Base-by-base conservation (phyloP, 2,888 invertebrate species). In the Agriopis leucophaearia region DNA sequence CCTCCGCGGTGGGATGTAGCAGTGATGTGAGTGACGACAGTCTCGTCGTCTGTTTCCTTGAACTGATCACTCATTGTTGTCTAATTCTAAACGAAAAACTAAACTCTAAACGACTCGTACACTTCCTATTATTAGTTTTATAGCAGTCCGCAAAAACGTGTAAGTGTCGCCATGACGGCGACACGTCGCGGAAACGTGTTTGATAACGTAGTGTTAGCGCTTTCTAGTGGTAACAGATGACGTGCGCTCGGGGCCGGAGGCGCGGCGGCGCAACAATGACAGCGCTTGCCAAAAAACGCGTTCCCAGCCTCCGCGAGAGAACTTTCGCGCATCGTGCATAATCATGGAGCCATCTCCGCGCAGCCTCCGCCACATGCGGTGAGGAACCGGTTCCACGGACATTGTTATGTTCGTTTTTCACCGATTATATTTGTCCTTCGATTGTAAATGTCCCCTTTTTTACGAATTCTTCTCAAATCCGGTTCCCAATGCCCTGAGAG, bases 171-270 rank as follows among this genome's bases (percentile, higher is more conserved):
- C 52, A 69, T 69, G 66, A 61, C 60, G 35, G 35, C 61, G 59
- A 44, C 70, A 64, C 58, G 60, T 50, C 61, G 64, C 76, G 83
- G 80, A 81, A 78, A 74, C 70, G 66, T 71, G 70, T 68, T 72
- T 69, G 71, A 64, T 79, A 78, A 72, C 72, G 65, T 76, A 76
- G 79, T 78, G 77, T 75, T 66, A 66, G 69, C 71, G 72, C 84
- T 82, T 82, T 84, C 82, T 79, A 81, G 69, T 66, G 65, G 70
- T 65, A 81, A 84, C 76, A 82, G 81, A 73, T 59, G 60, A 67
- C 72, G 75, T 58, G 65, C 55, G 66, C 70, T 70, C 71, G 60
- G 63, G 66, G 70, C 55, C 70, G 73, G 65, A 57, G 68, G 50
- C 51, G 67, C 70, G 44, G 54, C 45, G 51, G 13, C 35, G 52